Conservation (phyloP, 2,113 vertebrate species). For the Equus przewalskii region DNA sequence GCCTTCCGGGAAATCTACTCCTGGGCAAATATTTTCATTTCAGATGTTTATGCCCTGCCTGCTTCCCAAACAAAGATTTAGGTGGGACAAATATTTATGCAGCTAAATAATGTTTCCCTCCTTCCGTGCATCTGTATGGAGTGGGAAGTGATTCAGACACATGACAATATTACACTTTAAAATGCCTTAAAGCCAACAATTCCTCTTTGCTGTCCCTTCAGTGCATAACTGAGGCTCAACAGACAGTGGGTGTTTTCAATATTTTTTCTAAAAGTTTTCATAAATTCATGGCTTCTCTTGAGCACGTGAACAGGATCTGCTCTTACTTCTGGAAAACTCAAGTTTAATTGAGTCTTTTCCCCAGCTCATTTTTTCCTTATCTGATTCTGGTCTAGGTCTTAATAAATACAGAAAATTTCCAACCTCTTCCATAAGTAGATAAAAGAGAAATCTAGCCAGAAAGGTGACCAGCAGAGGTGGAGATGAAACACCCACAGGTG, state of each 20-base stretch:
- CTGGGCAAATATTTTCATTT: constrained; percentile 68
- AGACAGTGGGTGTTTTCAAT: background rate
- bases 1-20: constrained; percentile 36
- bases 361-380: background rate
- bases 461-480: background rate
- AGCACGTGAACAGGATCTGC: background rate
- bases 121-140: background rate
- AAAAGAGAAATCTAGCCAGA: background rate
- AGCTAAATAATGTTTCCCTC: background rate
- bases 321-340: constrained; percentile 45
- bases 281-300: background rate
- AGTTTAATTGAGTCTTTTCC: constrained; percentile 5
- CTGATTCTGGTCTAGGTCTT: background rate
- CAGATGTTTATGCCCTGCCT: constrained; percentile 55
- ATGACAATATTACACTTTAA: background rate
- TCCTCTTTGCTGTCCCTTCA: background rate
- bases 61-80: constrained; percentile 15
- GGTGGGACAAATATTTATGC: constrained; percentile 61
- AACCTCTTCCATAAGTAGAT: background rate
- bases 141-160: background rate
- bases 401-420: background rate
- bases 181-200: background rate
- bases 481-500: background rate
- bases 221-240: background rate
- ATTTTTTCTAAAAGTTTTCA: constrained; percentile 60